Percentiles rank a stretch among this genome's conserved stretches.
These are phyloP conservation scores for Prostheceraeus crozeri DNA, from an alignment of 2,888 invertebrate genomes.

Conservation along the genomic window DNA sequence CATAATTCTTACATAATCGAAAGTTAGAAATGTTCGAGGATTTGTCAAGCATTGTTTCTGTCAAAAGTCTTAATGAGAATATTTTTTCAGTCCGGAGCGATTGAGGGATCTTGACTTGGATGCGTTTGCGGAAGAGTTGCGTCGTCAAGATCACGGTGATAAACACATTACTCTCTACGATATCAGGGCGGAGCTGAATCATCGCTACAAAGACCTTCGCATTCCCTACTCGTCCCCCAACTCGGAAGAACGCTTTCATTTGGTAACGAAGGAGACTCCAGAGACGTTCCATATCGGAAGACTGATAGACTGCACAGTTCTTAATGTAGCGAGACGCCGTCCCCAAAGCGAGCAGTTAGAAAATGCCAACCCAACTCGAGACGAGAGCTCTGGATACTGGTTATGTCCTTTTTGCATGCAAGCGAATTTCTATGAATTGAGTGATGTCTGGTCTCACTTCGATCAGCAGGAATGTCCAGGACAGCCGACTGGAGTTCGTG, in stretches of 20 bases:
- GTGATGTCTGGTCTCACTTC: slow-evolving; percentile 87
- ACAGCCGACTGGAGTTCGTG: slow-evolving; percentile 80
- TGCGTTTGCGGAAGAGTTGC: slow-evolving; percentile 92
- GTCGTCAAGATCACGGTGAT: slow-evolving; percentile 69
- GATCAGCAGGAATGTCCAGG: slow-evolving; percentile 88
- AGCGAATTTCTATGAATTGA: slow-evolving; percentile 81
- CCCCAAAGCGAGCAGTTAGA: slow-evolving; percentile 87
- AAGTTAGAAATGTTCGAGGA: too few relatives aligned
- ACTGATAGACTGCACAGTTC: slow-evolving; percentile 62
- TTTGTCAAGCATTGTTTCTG: too few relatives aligned
- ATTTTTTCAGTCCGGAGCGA: slow-evolving; percentile 70
- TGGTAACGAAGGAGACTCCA: slow-evolving; percentile 88
- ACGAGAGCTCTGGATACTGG: slow-evolving; percentile 88
- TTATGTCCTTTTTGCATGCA: slow-evolving; percentile 93
- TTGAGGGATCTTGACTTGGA: slow-evolving; percentile 91
- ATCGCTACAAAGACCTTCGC: slow-evolving; percentile 74
- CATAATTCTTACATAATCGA: too few relatives aligned
- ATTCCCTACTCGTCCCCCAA: slow-evolving; percentile 70
- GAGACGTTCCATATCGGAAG: slow-evolving; percentile 77
- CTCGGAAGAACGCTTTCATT: slow-evolving; percentile 80
- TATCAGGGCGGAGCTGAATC: slow-evolving; percentile 86
- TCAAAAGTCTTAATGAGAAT: too few relatives aligned
- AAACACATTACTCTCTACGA: slow-evolving; percentile 82
- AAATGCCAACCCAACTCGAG: slow-evolving; percentile 85
- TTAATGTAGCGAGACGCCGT: slow-evolving; percentile 73